Conservation (phyloP, 2,888 invertebrate genomes). For the Galerucella calmariensis region DNA sequence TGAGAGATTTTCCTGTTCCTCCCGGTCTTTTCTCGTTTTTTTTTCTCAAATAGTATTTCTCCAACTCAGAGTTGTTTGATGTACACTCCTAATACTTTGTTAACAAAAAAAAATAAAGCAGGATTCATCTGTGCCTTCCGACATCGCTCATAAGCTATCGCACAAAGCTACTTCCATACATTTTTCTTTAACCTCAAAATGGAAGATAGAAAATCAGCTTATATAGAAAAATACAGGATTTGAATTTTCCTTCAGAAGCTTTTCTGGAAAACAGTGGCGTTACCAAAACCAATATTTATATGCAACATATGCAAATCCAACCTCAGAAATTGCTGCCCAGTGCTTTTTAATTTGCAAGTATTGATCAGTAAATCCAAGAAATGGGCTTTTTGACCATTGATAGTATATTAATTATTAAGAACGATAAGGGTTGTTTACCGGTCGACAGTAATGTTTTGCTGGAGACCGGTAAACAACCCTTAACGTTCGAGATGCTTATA, state of each 20-base stretch:
- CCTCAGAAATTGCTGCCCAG: too few species aligned
- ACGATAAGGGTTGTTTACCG: too few species aligned
- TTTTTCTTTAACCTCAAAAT: conserved; percentile 29
- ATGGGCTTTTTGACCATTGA: too few species aligned
- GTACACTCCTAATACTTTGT: not conserved
- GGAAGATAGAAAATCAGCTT: conserved; percentile 33
- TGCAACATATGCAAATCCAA: not conserved
- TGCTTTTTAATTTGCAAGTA: too few species aligned
- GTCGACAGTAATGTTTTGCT: too few species aligned
- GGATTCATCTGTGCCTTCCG: conserved; percentile 6
- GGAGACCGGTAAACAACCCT: too few species aligned
- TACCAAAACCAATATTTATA: not conserved
- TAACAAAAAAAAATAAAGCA: conserved; percentile 6
- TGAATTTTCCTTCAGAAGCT: conserved; percentile 18
- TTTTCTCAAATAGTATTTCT: not conserved
- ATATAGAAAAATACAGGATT: conserved; percentile 22
- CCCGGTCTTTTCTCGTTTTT: not conserved
- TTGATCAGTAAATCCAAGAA: too few species aligned
- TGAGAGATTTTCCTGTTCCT: not conserved
- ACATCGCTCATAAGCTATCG: conserved; percentile 18
- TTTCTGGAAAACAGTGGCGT: conserved; percentile 13
- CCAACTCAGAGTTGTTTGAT: conserved; percentile 7
- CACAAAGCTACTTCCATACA: conserved; percentile 27
- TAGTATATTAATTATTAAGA: too few species aligned
- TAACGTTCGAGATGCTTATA: too few species aligned